A percentile compares a stretch with the other conserved stretches of the same genome.
Conservation (phyloP, 1,140 invertebrate species). For the Neodiprion pinetum region DNA sequence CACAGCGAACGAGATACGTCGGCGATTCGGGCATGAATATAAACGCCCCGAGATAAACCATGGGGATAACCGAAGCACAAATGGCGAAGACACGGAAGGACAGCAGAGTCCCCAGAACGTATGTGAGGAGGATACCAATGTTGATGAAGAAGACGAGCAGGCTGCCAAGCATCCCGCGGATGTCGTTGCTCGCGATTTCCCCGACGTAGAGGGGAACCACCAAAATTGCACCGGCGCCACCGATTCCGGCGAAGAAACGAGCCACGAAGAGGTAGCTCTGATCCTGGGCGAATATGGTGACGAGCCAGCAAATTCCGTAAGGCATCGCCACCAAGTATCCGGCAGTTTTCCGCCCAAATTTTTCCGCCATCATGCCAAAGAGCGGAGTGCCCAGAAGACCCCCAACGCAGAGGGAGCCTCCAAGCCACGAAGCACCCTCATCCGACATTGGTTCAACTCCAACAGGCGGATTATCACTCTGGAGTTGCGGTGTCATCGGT, state of each 20-base stretch:
- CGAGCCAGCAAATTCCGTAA: conserved; percentile 43
- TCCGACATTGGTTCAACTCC: conserved; percentile 54
- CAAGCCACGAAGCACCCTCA: conserved; percentile 60
- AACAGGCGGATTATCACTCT: conserved; percentile 50
- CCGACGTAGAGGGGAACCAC: conserved; percentile 65
- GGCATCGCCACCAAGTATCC: conserved; percentile 46
- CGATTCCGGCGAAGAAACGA: conserved; percentile 58
- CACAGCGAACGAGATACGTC: conserved; percentile 51
- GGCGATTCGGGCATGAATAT: conserved; percentile 69
- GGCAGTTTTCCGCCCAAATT: conserved; percentile 52
- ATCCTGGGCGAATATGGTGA: conserved; percentile 50
- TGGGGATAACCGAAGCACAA: conserved; percentile 52
- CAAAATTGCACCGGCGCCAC: conserved; percentile 59
- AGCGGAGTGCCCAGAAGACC: conserved; percentile 46
- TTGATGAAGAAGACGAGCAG: conserved; percentile 62
- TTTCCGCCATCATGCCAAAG: conserved; percentile 47
- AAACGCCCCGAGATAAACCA: conserved; percentile 58
- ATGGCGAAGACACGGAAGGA: conserved; percentile 60
- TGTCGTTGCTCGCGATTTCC: conserved; percentile 65
- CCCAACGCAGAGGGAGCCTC: conserved; percentile 48
- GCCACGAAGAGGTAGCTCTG: conserved; percentile 44
- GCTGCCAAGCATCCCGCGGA: conserved; percentile 65
- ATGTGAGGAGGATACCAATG: conserved; percentile 65
- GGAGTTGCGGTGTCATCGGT: conserved; percentile 58
- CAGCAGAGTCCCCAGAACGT: conserved; percentile 63